Evolutionary conservation across 2,888 invertebrate species (phyloP).

Genomic region (Achlya flavicornis): DNA sequence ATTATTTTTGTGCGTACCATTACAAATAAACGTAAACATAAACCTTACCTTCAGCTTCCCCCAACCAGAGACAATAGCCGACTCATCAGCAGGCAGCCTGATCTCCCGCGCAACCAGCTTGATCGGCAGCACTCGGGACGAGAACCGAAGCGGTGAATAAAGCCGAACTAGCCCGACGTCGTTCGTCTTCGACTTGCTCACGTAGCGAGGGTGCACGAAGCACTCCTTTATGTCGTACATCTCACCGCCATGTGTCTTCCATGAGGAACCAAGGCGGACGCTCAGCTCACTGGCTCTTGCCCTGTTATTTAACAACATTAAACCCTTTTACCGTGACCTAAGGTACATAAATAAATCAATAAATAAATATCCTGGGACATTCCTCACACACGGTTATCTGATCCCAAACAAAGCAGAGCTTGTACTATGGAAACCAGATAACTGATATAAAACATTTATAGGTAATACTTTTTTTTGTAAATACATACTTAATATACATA

Average conservation of each 20-base stretch:
- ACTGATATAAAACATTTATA: too few relatives aligned
- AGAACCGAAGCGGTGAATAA: conserved; percentile 66
- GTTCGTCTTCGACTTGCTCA: conserved; percentile 68
- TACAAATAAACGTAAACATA: too few relatives aligned
- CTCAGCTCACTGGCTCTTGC: conserved; percentile 64
- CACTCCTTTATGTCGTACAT: conserved; percentile 73
- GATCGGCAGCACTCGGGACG: conserved; percentile 68
- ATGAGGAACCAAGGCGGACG: conserved; percentile 79
- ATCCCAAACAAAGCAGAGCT: too few relatives aligned
- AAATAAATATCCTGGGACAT: too few relatives aligned
- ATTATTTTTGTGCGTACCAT: too few relatives aligned
- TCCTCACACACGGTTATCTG: too few relatives aligned
- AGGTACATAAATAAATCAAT: too few relatives aligned
- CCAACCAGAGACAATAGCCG: conserved; percentile 78
- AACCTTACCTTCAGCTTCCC: conserved; percentile 63
- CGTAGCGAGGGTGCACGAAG: conserved; percentile 73
- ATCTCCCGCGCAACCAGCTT: conserved; percentile 55
- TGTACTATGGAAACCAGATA: too few relatives aligned
- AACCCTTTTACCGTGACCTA: too few relatives aligned
- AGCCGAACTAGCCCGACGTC: conserved; percentile 78
- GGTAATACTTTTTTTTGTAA: too few relatives aligned
- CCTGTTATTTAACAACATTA: conserved; percentile 37
- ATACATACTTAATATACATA: too few relatives aligned
- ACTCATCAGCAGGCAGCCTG: conserved; percentile 53
- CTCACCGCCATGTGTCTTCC: conserved; percentile 78